Evolutionary conservation across 2,888 invertebrate genomes (phyloP).

Genomic region (Poecilobothrus nobilitatus): DNA sequence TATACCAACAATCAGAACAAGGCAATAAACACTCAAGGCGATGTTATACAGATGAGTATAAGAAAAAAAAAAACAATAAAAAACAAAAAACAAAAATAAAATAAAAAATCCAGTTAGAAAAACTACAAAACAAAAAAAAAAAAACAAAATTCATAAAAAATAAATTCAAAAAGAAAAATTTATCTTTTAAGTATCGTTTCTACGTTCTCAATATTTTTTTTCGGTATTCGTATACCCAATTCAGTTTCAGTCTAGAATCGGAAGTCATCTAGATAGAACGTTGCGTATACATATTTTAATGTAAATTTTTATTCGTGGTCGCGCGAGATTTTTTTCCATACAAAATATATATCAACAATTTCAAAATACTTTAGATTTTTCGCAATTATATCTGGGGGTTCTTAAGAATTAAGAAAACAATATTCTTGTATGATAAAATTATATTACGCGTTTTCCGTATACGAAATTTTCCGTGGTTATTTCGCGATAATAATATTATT

Average conservation of each 20-base stretch:
- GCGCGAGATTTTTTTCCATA: background rate
- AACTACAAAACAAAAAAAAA: background rate
- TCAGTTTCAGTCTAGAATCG: background rate
- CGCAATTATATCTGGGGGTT: too few relatives aligned
- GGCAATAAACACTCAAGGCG: background rate
- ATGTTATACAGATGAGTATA: background rate
- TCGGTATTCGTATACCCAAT: background rate
- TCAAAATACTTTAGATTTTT: too few relatives aligned
- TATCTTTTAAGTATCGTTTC: background rate
- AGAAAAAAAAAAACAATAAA: background rate
- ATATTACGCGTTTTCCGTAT: too few relatives aligned
- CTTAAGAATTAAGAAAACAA: too few relatives aligned
- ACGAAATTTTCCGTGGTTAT: too few relatives aligned
- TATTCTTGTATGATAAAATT: too few relatives aligned
- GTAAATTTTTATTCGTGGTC: background rate
- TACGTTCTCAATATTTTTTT: background rate
- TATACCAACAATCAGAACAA: too few relatives aligned
- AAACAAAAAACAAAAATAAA: background rate
- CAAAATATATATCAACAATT: background rate
- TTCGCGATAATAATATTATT: too few relatives aligned
- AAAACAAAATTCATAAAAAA: background rate
- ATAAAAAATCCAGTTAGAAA: background rate
- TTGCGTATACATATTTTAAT: background rate
- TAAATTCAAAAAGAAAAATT: background rate
- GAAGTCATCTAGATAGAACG: conserved; percentile 1